Conservation (phyloP, 2,888 invertebrate species). For the Ischnura elegans region DNA sequence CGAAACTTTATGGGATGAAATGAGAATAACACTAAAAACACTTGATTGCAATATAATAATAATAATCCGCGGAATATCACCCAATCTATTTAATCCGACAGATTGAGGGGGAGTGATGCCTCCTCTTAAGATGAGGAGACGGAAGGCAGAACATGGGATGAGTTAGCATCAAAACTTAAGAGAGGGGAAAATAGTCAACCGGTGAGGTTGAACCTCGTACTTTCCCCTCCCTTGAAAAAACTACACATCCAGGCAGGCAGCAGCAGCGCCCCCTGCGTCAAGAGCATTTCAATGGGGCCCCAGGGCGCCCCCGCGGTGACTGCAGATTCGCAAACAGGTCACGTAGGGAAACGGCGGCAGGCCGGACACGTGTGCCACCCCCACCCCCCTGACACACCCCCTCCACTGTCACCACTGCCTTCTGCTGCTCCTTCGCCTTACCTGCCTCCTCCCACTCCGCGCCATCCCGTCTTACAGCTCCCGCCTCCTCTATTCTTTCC, state of each 20-base stretch:
- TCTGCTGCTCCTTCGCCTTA: not conserved
- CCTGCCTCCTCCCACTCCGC: not conserved
- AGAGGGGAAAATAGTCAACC: constrained; percentile 7
- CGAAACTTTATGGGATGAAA: no score
- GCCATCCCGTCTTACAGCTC: not conserved
- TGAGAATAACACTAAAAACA: no score
- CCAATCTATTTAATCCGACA: no score
- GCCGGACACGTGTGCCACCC: constrained; percentile 61
- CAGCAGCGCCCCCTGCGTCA: not conserved
- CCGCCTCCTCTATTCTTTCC: no score
- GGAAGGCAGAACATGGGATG: not conserved
- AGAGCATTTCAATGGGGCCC: constrained; percentile 57
- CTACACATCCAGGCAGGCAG: not conserved
- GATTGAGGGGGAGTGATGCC: no score
- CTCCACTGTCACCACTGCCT: not conserved
- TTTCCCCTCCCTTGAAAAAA: not conserved
- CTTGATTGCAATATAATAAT: no score
- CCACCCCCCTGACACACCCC: not conserved
- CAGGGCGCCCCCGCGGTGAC: constrained; percentile 59
- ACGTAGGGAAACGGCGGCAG: constrained; percentile 62
- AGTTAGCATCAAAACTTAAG: not conserved
- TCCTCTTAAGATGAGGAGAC: not conserved
- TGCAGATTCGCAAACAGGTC: constrained; percentile 62
- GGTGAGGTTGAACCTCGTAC: not conserved
- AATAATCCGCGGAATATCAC: no score